Evolutionary conservation across 1,140 invertebrate genomes (phyloP).

Genomic region (Ips typographus): DNA sequence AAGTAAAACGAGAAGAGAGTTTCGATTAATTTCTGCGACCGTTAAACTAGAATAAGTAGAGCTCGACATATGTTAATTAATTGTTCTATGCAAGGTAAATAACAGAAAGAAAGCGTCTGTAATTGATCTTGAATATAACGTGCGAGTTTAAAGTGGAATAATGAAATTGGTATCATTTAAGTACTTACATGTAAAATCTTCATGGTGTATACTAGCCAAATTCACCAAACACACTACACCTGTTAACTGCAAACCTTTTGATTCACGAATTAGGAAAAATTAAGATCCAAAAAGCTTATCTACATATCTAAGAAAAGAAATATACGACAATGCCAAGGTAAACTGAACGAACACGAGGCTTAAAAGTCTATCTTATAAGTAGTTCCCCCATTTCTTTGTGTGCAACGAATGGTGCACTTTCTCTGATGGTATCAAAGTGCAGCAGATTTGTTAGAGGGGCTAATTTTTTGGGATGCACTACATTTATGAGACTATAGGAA

Average conservation of each 20-base stretch:
- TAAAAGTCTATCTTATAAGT: constrained; percentile 21
- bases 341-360: constrained; percentile 8
- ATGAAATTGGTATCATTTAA: background rate
- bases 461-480: too few relatives aligned
- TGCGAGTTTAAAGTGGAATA: background rate
- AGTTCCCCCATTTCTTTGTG: constrained; percentile 12
- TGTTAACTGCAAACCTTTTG: background rate
- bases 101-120: constrained; percentile 5
- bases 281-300: background rate
- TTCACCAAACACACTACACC: background rate
- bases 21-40: constrained; percentile 1
- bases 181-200: background rate
- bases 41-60: constrained; percentile 2
- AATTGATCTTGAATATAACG: background rate
- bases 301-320: constrained; percentile 18
- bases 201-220: background rate
- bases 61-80: constrained; percentile 7
- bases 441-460: too few relatives aligned
- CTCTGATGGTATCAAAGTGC: background rate
- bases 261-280: background rate
- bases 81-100: background rate
- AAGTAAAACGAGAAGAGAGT: constrained; percentile 12
- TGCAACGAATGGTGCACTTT: constrained; percentile 8
- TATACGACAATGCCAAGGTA: constrained; percentile 17
- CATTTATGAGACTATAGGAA: too few relatives aligned